Percentiles rank a stretch among this genome's conserved stretches.
Evolutionary conservation across 2,888 invertebrate species (phyloP).

Genomic region (Stramonita haemastoma): DNA sequence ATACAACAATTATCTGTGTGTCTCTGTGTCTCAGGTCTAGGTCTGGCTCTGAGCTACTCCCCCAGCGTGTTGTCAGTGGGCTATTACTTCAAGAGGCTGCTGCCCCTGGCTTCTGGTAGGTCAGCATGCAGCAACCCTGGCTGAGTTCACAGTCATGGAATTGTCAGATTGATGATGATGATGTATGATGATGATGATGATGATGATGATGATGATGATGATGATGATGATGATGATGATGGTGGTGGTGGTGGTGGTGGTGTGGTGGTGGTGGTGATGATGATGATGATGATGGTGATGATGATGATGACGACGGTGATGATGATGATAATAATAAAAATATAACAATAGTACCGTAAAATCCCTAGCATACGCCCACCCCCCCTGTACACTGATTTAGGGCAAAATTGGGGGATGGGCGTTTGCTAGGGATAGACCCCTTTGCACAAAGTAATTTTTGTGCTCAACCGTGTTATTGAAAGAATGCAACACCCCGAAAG

Average conservation of each 20-base stretch:
- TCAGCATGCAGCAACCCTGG: background rate
- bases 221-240: background rate
- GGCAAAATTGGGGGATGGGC: too few relatives aligned
- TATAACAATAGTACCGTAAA: too few relatives aligned
- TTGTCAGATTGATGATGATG: too few relatives aligned
- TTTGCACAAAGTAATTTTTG: too few relatives aligned
- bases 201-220: background rate
- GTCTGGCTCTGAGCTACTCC: background rate
- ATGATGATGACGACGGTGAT: background rate
- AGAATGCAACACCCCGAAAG: too few relatives aligned
- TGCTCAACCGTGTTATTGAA: too few relatives aligned
- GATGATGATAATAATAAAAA: too few relatives aligned
- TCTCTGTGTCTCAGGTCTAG: background rate
- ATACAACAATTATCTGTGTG: background rate
- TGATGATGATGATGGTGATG: background rate
- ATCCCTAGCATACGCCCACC: too few relatives aligned
- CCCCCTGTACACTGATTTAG: too few relatives aligned
- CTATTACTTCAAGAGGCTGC: conserved; percentile 9
- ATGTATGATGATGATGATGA: background rate
- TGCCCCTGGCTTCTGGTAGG: background rate
- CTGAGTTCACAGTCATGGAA: background rate
- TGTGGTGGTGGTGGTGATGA: background rate
- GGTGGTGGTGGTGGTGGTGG: too few relatives aligned
- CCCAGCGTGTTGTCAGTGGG: conserved; percentile 5
- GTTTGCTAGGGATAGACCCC: too few relatives aligned